Evolutionary conservation across 2,888 invertebrate species (phyloP), one percentile per base, ranked within the genome.

Genomic region (Caenorhabditis panamensis): DNA sequence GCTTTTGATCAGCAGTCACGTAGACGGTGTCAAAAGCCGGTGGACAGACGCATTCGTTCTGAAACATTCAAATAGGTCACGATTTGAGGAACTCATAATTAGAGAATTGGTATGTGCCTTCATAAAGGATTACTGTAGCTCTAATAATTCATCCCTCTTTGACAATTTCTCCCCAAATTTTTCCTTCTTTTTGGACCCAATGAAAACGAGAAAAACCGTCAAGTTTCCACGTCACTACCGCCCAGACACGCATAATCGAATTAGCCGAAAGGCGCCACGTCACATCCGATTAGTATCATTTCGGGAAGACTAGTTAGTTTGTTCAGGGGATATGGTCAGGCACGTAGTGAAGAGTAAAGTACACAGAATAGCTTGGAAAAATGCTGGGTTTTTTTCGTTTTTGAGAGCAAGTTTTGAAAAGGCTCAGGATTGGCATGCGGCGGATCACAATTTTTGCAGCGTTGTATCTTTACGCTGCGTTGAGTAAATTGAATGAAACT

Each of bases 41-140:
- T 11, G 90, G 90, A 73, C 90, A 90, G 20, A 88, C 82, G 69
- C 90, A 90, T 58, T 82, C 78, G 36, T 76, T 82, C 87, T 88
- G 81, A 16, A 88, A 82, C n/a, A n/a, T n/a, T n/a, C n/a, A n/a
- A 18, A 54, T 26, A 18, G 26, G 16, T n/a, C n/a, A n/a, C n/a
- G 2, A 16, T 49, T 18, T 49, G 9, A 2, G 41, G 13, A 13
- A 41, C 2, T 41, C 41, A 36, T 8, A 36, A n/a, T n/a, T n/a
- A n/a, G n/a, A n/a, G n/a, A n/a, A n/a, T n/a, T n/a, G n/a, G n/a
- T n/a, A n/a, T n/a, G n/a, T n/a, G n/a, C n/a, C n/a, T n/a, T n/a
- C n/a, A n/a, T n/a, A n/a, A n/a, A n/a, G n/a, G n/a, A n/a, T n/a
- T n/a, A n/a, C n/a, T n/a, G n/a, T n/a, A n/a, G n/a, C n/a, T n/a